Percentiles rank a stretch among this genome's conserved stretches.
These are phyloP conservation scores for Drosophila nebulosa DNA, from an alignment of 1,140 invertebrate genomes.

Conservation along the genomic window DNA sequence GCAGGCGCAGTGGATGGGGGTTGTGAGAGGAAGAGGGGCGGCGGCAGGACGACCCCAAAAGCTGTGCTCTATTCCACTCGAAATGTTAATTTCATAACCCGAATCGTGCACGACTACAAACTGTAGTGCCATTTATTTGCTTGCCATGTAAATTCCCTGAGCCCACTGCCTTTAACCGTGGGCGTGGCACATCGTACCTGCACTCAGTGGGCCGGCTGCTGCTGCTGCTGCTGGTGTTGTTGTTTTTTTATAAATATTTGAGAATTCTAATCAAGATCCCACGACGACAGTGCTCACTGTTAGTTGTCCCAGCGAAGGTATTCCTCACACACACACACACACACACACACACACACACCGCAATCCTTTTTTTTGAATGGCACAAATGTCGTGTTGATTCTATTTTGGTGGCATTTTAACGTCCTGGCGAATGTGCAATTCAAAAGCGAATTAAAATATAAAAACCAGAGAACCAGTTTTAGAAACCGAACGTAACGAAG, in stretches of 20 bases:
- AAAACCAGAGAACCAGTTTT: not conserved
- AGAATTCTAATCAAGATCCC: slow-evolving; percentile 79
- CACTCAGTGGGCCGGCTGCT: slow-evolving; percentile 16
- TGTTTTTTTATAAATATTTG: slow-evolving; percentile 77
- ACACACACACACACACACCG: slow-evolving; percentile 5
- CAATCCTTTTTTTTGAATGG: slow-evolving; percentile 30
- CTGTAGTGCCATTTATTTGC: slow-evolving; percentile 78
- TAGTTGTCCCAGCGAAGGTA: no score
- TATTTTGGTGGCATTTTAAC: slow-evolving; percentile 76
- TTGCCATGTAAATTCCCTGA: slow-evolving; percentile 69
- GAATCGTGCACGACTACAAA: slow-evolving; percentile 63
- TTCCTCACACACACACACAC: slow-evolving; percentile 6
- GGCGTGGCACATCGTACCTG: slow-evolving; percentile 1
- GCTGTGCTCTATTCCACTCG: slow-evolving; percentile 4
- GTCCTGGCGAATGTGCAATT: slow-evolving; percentile 69
- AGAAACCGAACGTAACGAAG: not conserved
- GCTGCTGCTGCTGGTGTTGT: not conserved
- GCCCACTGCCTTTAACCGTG: slow-evolving; percentile 48
- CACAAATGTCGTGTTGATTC: slow-evolving; percentile 76
- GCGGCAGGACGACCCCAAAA: not conserved
- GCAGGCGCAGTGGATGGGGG: slow-evolving; percentile 31
- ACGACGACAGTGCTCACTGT: slow-evolving; percentile 23
- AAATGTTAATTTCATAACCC: slow-evolving; percentile 80
- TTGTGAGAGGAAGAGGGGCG: not conserved
- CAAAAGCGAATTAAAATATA: slow-evolving; percentile 59